Conservation (phyloP, 2,888 invertebrate genomes). For the Tipula vernalis region DNA sequence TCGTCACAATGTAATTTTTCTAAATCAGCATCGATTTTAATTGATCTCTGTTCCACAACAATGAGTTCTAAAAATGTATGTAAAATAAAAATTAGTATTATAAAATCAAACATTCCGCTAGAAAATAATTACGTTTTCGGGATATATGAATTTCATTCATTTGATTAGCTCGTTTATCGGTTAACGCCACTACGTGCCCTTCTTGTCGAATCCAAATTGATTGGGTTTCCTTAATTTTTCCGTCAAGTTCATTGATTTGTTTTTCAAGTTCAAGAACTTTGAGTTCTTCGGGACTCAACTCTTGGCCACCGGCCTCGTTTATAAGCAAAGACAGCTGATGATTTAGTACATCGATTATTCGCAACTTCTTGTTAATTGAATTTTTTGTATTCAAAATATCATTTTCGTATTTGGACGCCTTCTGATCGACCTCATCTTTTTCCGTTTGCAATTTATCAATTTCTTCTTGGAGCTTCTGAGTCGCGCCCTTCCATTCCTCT, state of each 20-base stretch:
- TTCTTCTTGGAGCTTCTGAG: conserved; percentile 23
- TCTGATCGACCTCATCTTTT: conserved; percentile 33
- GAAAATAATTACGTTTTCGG: conserved; percentile 46
- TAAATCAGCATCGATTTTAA: conserved; percentile 53
- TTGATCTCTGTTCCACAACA: conserved; percentile 60
- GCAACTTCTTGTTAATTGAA: conserved; percentile 38
- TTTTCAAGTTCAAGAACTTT: conserved; percentile 47
- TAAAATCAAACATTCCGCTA: background rate
- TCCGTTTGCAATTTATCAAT: conserved; percentile 23
- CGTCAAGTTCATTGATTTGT: conserved; percentile 46
- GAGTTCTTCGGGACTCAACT: conserved; percentile 20
- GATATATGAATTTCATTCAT: conserved; percentile 55
- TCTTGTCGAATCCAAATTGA: conserved; percentile 67
- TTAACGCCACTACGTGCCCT: conserved; percentile 53
- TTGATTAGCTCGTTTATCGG: conserved; percentile 54
- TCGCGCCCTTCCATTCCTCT: conserved; percentile 29
- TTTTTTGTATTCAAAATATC: conserved; percentile 37
- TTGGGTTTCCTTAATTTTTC: conserved; percentile 50
- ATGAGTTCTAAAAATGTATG: conserved; percentile 25
- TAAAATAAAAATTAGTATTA: background rate
- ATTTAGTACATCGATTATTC: conserved; percentile 38
- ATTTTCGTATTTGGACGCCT: conserved; percentile 33
- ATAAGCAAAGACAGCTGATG: conserved; percentile 39
- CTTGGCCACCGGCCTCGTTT: conserved; percentile 37
- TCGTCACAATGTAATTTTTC: conserved; percentile 44